Base-by-base conservation (phyloP, 2,113 vertebrate genomes). In the Ageneiosus marmoratus region DNA sequence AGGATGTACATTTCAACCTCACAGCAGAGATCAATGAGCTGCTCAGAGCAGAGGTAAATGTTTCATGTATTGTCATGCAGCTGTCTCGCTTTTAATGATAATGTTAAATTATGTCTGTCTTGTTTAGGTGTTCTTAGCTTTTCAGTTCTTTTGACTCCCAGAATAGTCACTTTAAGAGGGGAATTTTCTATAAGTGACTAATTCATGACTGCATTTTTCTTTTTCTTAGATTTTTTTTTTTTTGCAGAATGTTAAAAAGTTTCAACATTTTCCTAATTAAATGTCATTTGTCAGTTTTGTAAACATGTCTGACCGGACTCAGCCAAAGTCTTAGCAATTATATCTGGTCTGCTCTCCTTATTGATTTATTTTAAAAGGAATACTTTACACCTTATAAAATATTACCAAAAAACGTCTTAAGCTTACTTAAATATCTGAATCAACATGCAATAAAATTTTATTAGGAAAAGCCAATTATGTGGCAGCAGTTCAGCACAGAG, bases 81-180 rank as follows among this genome's bases (percentile, higher is more conserved):
- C 77, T 51, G 46, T 58, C 32, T 29, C 29, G 44, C 20, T 53
- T 46, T 76, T 48, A 53, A 51, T 63, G n/a, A 82, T n/a, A 24
- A 51, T 63, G n/a, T 37, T 65, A 20, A 80, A 53, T 82, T 37
- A 12, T 62, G 46, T 27, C 62, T 77, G 75, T 27, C 46, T 69
- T 16, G 5, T 32, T 34, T 53, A 37, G 2, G 10, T 70, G 16
- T 79, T 51, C n/a, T 16, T 62, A 11, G 24, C 0, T 72, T 48
- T 48, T 27, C 41, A 4, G 24, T 15, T 48, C 24, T 48, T 46
- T 72, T 72, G 24, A 46, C 0, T 72, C 11, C 24, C 41, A 46
- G n/a, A 46, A 46, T 72, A 46, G 11, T 72, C n/a, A 0, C 5
- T 46, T 13, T 46, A n/a, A 24, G 37, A n/a, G 9, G 22, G 4